Evolutionary conservation across 2,888 invertebrate species (phyloP), one percentile per base, ranked within the genome.

Genomic region (Gymnoscelis rufifasciata): DNA sequence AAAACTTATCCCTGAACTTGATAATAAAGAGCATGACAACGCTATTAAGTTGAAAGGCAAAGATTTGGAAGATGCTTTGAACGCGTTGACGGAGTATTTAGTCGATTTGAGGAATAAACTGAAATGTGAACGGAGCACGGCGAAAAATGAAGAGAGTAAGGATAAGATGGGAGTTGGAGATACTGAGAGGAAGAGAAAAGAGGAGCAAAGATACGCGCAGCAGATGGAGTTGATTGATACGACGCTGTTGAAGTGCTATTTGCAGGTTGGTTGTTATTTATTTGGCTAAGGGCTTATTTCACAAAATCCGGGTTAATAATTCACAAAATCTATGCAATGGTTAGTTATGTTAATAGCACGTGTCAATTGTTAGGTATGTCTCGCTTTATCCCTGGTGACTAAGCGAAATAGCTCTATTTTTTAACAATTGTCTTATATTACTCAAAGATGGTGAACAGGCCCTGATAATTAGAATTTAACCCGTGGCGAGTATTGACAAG

Each of bases 181-280:
- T 2, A 33, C 14, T 15, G 31, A 33, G 15, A 62, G 4, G 61
- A 65, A 0, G 66, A 62, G 14, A 51, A 51, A 0, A 59, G 59
- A 1, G 65, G 64, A 35, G 35, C 78, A 76, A 47, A 74, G 81
- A 45, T 66, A 79, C 0, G 60, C 73, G 11, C 82, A 87, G 48
- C 83, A 82, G 50, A 47, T 98, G 48, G 97, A 97, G 77, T 94
- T 99, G 43, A 97, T 99, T 49, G 99, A 99, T 74, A 99, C 99
- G 0, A 98, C 98, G 0, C 86, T 99, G 39, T 89, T 99, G 7
- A 99, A 99, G 78, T 99, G 99, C 72, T 99, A 99, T 83, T 89
- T 99, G 47, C 95, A 96, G 92, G 96, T 94, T 79, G 26, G 19
- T 39, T 14, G 30, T 24, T 30, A 13, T 1, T 7, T 26, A 26